Evolutionary conservation across 1,140 invertebrate species (phyloP), one percentile per base, ranked within the genome.

Genomic region (Cardiocondyla obscurior): DNA sequence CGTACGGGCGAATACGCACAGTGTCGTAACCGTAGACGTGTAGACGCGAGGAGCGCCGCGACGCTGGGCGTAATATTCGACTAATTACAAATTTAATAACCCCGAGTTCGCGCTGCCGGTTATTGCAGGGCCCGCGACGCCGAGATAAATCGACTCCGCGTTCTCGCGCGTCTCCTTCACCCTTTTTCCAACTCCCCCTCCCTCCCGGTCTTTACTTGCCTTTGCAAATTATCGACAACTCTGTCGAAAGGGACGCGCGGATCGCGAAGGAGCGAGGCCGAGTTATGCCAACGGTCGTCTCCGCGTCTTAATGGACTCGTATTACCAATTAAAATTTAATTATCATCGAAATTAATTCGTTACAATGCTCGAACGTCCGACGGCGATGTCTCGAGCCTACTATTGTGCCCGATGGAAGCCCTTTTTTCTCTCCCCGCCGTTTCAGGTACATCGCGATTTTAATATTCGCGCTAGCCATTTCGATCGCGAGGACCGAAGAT

Each of bases 251-350:
- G 67, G 44, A 53, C n/a, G 77, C 46, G 36, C 62, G 67, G 30
- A 57, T 39, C 42, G 7, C 36, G 44, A 60, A 86, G 28, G 51
- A 57, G 76, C 81, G 28, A 57, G 46, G 74, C 49, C 58, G 53
- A 85, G 84, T 87, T 86, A n/a, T 85, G 69, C 72, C 85, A 84
- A 82, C 67, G 49, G 44, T 28, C 83, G 79, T n/a, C 55, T 16
- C 55, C 70, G 65, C 53, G 70, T 89, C 89, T 90, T 92, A 90
- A 92, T 92, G 90, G 88, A 88, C 88, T 92, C 89, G 87, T 88
- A 90, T 92, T 91, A 89, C 90, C 91, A 92, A 92, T 92, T 92
- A 92, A 92, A 91, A 91, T 91, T 92, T 92, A 91, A 92, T 91
- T 88, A 90, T 85, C 85, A 36, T 60, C 64, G 79, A 85, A 90